Base-by-base conservation (phyloP, 1,140 invertebrate genomes). In the Propsilocerus akamusi region DNA sequence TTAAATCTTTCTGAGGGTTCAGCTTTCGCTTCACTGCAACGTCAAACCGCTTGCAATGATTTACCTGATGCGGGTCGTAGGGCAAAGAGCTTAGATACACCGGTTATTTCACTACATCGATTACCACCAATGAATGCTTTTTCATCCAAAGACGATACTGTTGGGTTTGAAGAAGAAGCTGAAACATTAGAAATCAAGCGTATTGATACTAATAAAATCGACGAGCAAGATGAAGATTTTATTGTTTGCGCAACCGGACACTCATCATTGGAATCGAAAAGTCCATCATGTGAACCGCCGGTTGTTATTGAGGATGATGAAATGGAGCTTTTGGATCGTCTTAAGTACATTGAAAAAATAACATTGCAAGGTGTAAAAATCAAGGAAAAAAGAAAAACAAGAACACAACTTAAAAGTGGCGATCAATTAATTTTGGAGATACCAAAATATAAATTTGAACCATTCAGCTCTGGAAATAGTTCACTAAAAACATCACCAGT, bases 131-230 rank as follows among this genome's bases (percentile, higher is more conserved):
- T 82, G 57, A 86, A 86, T 64, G 81, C 84, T 0, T 86, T 88
- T 66, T 87, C 85, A 0, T 86, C 83, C 50, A 87, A 87, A 64
- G 86, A 89, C 64, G 85, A 89, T 59, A 89, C 85, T 0, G 75
- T 89, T 1, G 80, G 77, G 50, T 70, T 70, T 28, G 77, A 80
- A 53, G 73, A 81, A 59, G 72, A 77, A 58, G 77, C 78, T 14
- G 72, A 75, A 51, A 72, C 76, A 50, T 70, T 79, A 22, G 72
- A 72, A 59, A 71, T 76, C 55, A 75, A 75, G 53, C 60, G 70
- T 0, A 55, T 75, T 24, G 55, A 58, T 41, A 55, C 55, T 0
- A 48, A 53, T 2, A 32, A 41, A 8, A 23, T 26, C 17, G 49
- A 50, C 11, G 23, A 5, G 17, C 23, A 37, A 50, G 61, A 62